Evolutionary conservation across 2,888 invertebrate genomes (phyloP), one percentile per base, ranked within the genome.

Genomic region (Cacoxenus indagator): DNA sequence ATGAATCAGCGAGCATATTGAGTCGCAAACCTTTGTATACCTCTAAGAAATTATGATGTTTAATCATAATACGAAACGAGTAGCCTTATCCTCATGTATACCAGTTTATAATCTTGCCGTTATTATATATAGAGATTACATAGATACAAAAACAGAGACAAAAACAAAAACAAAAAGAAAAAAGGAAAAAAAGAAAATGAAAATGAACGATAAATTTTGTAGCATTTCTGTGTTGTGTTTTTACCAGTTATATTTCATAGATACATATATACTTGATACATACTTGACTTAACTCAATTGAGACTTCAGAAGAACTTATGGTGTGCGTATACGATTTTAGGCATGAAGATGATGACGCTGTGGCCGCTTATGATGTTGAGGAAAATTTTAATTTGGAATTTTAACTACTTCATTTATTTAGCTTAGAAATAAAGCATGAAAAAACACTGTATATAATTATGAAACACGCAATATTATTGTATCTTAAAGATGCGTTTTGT

Each of bases 11-110:
- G 26, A 27, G 19, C 11, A 66, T 57, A 14, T 61, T 54, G 14
- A 73, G 57, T 66, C 68, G 71, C 68, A 64, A 75, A 76, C 75
- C 77, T 73, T 76, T 82, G 83, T 82, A 82, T 83, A 82, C 82
- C 79, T 73, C 37, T 62, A 19, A 66, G 51, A n/a, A 51, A 51
- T 51, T 22, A 51, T 51, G 51, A 51, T 51, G 51, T 17, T 4
- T 51, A 11, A 51, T 51, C n/a, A 62, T 59, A 31, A 69, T 68
- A 76, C 76, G 82, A 82, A 86, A 85, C 84, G 83, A 82, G 85
- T 86, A 88, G 88, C 88, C 88, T 88, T 88, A 88, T 84, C 82
- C 80, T 78, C 79, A 86, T 86, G 88, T 88, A 88, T 88, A 88
- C 88, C 86, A 87, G 84, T 85, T 84, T 85, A 82, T 78, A 22